phyloP scores from a whole-genome alignment of 2,888 invertebrate species.

The Drosophila greeni region DNA sequence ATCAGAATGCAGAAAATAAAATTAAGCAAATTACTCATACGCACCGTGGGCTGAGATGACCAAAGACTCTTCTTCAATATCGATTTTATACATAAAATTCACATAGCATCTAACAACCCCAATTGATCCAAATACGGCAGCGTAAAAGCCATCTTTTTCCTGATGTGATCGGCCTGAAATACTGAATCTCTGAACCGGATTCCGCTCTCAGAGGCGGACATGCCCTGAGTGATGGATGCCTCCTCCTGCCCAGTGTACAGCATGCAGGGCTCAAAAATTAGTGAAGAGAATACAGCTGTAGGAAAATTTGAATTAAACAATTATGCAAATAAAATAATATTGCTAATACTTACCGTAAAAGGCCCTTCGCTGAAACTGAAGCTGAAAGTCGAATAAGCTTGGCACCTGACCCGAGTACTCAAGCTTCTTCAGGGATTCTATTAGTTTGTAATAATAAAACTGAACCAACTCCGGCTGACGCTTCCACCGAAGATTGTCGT shows the following conservation, averaged over 20 bases:
- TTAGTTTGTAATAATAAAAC: conserved; percentile 65
- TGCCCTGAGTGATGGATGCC: conserved; percentile 68
- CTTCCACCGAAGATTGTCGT: conserved; percentile 58
- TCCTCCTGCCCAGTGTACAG: conserved; percentile 68
- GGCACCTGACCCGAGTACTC: conserved; percentile 56
- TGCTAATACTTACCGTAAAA: conserved; percentile 49
- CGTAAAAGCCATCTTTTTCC: conserved; percentile 63
- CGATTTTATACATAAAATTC: background rate
- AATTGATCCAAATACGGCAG: conserved; percentile 74
- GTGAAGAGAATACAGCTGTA: conserved; percentile 69
- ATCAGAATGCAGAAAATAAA: background rate
- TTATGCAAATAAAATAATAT: background rate
- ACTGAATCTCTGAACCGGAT: conserved; percentile 62
- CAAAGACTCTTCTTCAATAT: background rate
- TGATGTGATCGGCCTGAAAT: conserved; percentile 65
- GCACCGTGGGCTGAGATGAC: background rate
- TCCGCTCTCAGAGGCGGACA: conserved; percentile 64
- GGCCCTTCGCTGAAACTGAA: conserved; percentile 45
- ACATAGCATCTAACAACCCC: conserved; percentile 72
- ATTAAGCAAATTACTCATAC: background rate
- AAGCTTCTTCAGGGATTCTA: conserved; percentile 51
- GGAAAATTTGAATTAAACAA: background rate
- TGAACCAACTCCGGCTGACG: conserved; percentile 68
- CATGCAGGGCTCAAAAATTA: conserved; percentile 72
- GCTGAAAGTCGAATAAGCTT: conserved; percentile 64